Conservation (phyloP, 2,113 vertebrate species). For the Tenebrosternarchus preto region DNA sequence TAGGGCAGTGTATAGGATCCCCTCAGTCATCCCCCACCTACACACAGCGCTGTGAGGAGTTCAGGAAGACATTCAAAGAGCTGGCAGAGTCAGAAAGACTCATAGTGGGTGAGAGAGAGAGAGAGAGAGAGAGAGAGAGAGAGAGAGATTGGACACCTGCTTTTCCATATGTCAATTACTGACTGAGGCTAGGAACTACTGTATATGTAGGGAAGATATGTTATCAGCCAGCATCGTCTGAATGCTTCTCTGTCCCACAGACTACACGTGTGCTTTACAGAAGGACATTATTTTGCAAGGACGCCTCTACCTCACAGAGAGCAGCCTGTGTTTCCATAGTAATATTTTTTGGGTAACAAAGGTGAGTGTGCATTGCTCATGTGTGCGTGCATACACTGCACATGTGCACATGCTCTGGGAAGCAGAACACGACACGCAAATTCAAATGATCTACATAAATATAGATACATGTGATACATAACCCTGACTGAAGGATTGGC, state of each 20-base stretch:
- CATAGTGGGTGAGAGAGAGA: conserved; percentile 80
- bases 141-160: background rate
- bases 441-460: background rate
- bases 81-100: conserved; percentile 84
- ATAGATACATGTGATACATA: background rate
- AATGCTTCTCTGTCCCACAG: conserved; percentile 59
- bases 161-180: background rate
- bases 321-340: conserved; percentile 93
- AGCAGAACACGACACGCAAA: too few species aligned
- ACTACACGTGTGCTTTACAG: conserved; percentile 92
- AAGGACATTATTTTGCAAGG: conserved; percentile 92
- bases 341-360: conserved; percentile 92
- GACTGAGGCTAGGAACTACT: too few species aligned
- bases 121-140: background rate
- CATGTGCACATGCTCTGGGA: too few species aligned
- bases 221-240: background rate
- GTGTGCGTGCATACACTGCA: too few species aligned
- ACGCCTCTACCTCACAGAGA: conserved; percentile 89
- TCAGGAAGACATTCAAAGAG: conserved; percentile 87
- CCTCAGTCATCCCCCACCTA: conserved; percentile 82
- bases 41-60: conserved; percentile 88
- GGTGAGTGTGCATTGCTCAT: conserved; percentile 67
- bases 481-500: background rate
- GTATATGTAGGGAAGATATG: too few species aligned
- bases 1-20: conserved; percentile 47